Evolutionary conservation across 2,113 vertebrate genomes (phyloP), one percentile per base, ranked within the genome.

Genomic region (Urocolius indicus): DNA sequence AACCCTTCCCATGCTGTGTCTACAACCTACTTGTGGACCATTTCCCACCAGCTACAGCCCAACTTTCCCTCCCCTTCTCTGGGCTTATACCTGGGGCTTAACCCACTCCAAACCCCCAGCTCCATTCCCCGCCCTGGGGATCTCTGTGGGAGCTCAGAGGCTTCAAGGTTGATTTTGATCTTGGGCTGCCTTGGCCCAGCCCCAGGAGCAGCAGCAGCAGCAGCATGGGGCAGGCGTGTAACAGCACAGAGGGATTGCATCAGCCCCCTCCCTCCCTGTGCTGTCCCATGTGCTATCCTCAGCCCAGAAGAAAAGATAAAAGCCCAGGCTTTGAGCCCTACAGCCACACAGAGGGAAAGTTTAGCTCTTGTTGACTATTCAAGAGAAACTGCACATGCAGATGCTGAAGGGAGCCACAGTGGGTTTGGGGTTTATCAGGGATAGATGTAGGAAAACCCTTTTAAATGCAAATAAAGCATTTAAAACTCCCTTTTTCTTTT

Each of bases 261-360:
- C 74, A 51, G 74, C 74, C 32, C 74, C 72, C 26, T 6, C 1
- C 0, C 12, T n/a, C n/a, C n/a, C n/a, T n/a, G n/a, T n/a, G n/a
- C n/a, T n/a, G n/a, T 6, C 1, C 0, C 12, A 2, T 1, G 7
- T 3, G 41, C 51, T 5, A 4, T 3, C 16, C 58, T 32, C 2
- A 3, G 45, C 74, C 34, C 2, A 24, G 15, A 49, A 8, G 5
- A 13, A 6, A 5, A 12, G 22, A n/a, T n/a, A 12, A 22, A 2
- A 34, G 13, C 51, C n/a, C 4, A 1, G 52, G 34, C 32, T n/a
- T 55, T 2, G 4, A 17, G 11, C 14, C 38, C 38, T 41, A 41
- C 38, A 41, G 38, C 38, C 38, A 41, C 12, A 41, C 38, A 41
- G 38, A 41, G 38, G 43, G 30, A 3, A 17, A 41, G 13, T 22